A percentile compares a stretch with the other conserved stretches of the same genome.
These are phyloP conservation scores for Augochlora pura DNA, from an alignment of 1,140 invertebrate genomes.

Conservation along the genomic window DNA sequence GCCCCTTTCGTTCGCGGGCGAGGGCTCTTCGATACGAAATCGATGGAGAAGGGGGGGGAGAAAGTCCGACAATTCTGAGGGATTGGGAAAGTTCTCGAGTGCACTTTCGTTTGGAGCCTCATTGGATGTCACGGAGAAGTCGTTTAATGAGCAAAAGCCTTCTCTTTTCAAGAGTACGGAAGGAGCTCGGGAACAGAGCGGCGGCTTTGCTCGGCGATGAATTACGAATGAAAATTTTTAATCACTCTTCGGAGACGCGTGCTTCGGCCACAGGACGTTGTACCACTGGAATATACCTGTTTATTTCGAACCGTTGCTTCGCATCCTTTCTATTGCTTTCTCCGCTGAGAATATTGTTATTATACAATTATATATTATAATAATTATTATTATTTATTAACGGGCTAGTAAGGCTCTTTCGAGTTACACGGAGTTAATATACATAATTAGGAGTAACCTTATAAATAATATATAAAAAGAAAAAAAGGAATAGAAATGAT, in stretches of 20 bases:
- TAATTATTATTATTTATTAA: too few species aligned
- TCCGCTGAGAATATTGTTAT: too few species aligned
- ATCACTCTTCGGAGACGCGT: not conserved
- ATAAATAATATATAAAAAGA: too few species aligned
- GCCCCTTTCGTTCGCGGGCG: not conserved
- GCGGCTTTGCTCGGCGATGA: not conserved
- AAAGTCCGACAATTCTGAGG: not conserved
- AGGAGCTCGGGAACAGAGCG: not conserved
- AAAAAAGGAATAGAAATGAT: too few species aligned
- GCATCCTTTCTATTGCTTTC: too few species aligned
- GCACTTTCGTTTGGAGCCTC: constrained; percentile 19
- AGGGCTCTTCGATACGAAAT: not conserved
- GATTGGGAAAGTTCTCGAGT: constrained; percentile 42
- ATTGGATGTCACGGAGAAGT: constrained; percentile 30
- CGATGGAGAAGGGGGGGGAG: not conserved
- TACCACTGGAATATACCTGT: too few species aligned
- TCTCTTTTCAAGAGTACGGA: not conserved
- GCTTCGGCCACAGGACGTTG: too few species aligned
- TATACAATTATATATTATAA: too few species aligned
- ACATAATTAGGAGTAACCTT: too few species aligned
- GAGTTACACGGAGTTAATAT: too few species aligned
- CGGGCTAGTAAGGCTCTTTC: too few species aligned
- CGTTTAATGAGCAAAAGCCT: constrained; percentile 43
- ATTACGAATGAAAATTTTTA: not conserved
- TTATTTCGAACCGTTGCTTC: too few species aligned